A percentile compares a stretch with the other conserved stretches of the same genome.
Conservation (phyloP, 2,888 invertebrate genomes). For the Cataglyphis albicans region DNA sequence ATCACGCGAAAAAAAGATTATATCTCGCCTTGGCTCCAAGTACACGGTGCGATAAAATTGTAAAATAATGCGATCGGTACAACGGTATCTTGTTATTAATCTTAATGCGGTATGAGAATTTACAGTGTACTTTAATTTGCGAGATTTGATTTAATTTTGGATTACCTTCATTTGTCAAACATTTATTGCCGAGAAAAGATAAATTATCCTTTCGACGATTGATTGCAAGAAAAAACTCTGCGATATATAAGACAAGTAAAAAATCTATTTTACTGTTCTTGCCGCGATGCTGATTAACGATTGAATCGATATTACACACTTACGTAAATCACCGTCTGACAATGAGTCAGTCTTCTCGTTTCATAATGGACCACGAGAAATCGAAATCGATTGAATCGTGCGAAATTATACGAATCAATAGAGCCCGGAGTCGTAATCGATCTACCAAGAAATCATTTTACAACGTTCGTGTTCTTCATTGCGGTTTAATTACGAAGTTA, state of each 20-base stretch:
- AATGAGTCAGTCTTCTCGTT: slow-evolving; percentile 24
- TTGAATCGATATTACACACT: slow-evolving; percentile 29
- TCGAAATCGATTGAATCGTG: slow-evolving; percentile 49
- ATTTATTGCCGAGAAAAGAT: neutral
- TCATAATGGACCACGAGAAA: slow-evolving; percentile 36
- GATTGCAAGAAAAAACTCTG: slow-evolving; percentile 4
- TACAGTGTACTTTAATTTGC: slow-evolving; percentile 2
- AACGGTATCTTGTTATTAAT: slow-evolving; percentile 19
- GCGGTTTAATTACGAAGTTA: slow-evolving; percentile 78
- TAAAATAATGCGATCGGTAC: neutral
- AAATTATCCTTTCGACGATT: slow-evolving; percentile 31
- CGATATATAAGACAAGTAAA: neutral
- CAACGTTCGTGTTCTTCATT: slow-evolving; percentile 65
- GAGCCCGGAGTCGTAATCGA: slow-evolving; percentile 62
- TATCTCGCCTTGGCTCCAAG: neutral
- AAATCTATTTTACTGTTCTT: slow-evolving; percentile 38
- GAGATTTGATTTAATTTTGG: neutral
- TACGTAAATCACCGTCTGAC: slow-evolving; percentile 41
- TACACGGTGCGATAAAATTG: neutral
- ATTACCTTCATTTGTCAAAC: slow-evolving; percentile 11
- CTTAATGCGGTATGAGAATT: neutral
- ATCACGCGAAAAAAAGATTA: neutral
- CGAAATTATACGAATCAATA: slow-evolving; percentile 41
- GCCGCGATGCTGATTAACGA: slow-evolving; percentile 36
- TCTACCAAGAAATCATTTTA: slow-evolving; percentile 69